A percentile compares a stretch with the other conserved stretches of the same genome.
These are phyloP conservation scores for Phyllostomus hastatus DNA, from an alignment of 2,113 vertebrate genomes.

Conservation along the genomic window DNA sequence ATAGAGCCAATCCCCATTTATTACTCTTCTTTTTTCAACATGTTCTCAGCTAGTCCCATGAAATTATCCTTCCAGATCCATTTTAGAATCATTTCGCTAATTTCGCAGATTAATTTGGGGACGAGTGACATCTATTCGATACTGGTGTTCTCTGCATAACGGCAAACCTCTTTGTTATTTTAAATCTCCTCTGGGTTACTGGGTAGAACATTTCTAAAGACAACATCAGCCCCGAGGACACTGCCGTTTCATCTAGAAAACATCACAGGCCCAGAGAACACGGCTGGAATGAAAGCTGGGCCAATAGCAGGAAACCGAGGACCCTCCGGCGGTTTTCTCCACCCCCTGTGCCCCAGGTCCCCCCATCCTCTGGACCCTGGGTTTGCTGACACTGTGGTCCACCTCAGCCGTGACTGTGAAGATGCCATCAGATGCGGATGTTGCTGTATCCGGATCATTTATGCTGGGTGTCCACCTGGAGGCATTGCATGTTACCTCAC, in stretches of 20 bases:
- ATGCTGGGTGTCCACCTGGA: accelerated
- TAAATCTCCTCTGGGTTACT: background rate
- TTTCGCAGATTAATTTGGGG: constrained; percentile 36
- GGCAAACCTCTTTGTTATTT: background rate
- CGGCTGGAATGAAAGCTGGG: background rate
- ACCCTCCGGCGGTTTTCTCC: background rate
- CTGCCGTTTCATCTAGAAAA: background rate
- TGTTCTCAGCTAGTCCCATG: background rate
- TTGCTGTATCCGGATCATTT: background rate
- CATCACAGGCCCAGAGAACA: background rate
- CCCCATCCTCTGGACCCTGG: accelerated
- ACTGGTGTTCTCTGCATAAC: background rate
- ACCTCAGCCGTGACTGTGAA: background rate
- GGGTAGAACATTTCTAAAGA: background rate
- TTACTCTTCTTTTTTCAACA: constrained; percentile 7
- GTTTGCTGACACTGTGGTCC: background rate
- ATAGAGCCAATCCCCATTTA: background rate
- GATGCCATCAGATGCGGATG: background rate
- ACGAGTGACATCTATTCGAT: constrained; percentile 17
- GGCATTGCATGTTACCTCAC: background rate
- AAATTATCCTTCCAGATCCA: background rate
- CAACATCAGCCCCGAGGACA: background rate
- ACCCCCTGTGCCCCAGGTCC: accelerated
- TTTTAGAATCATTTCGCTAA: constrained; percentile 3
- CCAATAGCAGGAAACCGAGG: accelerated